Evolutionary conservation across 2,113 vertebrate genomes (phyloP), one percentile per base, ranked within the genome.

Genomic region (Benitochromis conjunctus): DNA sequence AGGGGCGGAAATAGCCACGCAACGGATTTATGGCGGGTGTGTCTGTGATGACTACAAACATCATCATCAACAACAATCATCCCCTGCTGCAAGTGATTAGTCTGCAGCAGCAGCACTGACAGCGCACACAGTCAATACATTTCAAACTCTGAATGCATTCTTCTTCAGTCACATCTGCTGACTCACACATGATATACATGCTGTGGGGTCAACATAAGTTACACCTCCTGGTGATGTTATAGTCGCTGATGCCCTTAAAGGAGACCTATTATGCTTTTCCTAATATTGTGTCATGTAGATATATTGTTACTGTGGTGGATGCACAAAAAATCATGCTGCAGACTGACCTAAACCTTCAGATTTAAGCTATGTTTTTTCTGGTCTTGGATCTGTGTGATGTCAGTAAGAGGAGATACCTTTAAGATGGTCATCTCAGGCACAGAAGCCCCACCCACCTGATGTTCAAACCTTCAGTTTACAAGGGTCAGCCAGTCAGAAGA

Each of bases 21-120:
- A 11, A 21, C n/a, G 80, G 58, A 58, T 87, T 80, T 76, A 38
- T 71, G 38, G 78, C 18, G 83, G 79, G 80, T 12, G 85, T 3
- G 85, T 81, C 78, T 29, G 79, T 12, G 48, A 41, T 76, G 83
- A 71, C 71, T 21, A 0, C 60, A 53, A 19, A 71, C 77, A 46
- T 80, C 62, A 53, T 79, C 69, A 38, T 77, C 53, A 29, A 54
- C 26, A 29, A 12, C 69, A 57, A 71, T 71, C 80, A 79, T 9
- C 2, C 21, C 7, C 18, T 3, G 3, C 46, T 36, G 81, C 71
- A 77, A 62, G 19, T 5, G 24, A 46, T 43, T 57, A 18, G 8
- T 6, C 77, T 18, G 34, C 53, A 29, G 34, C 53, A 26, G 34
- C 76, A 24, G 51, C 14, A 11, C 10, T 36, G 38, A 19, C 34